Percentiles rank a stretch among this genome's conserved stretches.
Evolutionary conservation across 2,888 invertebrate genomes (phyloP).

Genomic region (Yponomeuta malinellus): DNA sequence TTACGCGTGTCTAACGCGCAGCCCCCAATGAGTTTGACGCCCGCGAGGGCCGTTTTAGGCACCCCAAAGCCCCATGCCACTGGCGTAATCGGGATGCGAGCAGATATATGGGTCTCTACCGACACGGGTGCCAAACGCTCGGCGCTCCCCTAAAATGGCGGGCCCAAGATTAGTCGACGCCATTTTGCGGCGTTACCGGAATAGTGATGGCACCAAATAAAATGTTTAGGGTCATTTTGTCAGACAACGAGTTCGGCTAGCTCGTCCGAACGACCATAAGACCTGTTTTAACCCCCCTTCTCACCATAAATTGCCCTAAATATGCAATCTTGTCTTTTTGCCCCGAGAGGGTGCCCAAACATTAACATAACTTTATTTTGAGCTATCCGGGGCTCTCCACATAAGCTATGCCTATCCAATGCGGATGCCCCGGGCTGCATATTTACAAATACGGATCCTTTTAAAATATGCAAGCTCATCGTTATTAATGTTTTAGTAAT

Average conservation of each 20-base stretch:
- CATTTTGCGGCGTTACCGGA: slow-evolving; percentile 59
- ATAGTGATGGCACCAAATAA: slow-evolving; percentile 69
- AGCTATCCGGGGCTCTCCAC: slow-evolving; percentile 58
- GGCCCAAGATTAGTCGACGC: slow-evolving; percentile 66
- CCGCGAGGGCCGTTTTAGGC: slow-evolving; percentile 14
- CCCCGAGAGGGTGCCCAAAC: slow-evolving; percentile 59
- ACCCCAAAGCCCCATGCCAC: slow-evolving; percentile 34
- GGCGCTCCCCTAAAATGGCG: slow-evolving; percentile 61
- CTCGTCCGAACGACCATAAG: slow-evolving; percentile 66
- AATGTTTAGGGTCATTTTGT: slow-evolving; percentile 74
- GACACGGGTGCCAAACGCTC: slow-evolving; percentile 38
- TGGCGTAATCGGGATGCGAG: slow-evolving; percentile 19
- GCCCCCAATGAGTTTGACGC: slow-evolving; percentile 10
- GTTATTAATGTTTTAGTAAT: slow-evolving; percentile 13
- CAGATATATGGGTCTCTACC: slow-evolving; percentile 18
- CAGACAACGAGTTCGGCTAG: slow-evolving; percentile 64
- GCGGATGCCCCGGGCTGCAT: not conserved
- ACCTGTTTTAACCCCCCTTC: slow-evolving; percentile 59
- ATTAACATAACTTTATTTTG: slow-evolving; percentile 71
- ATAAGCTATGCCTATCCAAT: slow-evolving; percentile 30
- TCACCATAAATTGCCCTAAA: slow-evolving; percentile 71
- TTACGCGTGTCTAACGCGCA: slow-evolving; percentile 13
- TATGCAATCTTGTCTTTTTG: slow-evolving; percentile 74
- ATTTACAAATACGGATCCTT: slow-evolving; percentile 5
- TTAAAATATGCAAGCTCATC: slow-evolving; percentile 11